Evolutionary conservation across 2,797 vertebrate species (phyloP).

Genomic region (Xenentodon cancila): DNA sequence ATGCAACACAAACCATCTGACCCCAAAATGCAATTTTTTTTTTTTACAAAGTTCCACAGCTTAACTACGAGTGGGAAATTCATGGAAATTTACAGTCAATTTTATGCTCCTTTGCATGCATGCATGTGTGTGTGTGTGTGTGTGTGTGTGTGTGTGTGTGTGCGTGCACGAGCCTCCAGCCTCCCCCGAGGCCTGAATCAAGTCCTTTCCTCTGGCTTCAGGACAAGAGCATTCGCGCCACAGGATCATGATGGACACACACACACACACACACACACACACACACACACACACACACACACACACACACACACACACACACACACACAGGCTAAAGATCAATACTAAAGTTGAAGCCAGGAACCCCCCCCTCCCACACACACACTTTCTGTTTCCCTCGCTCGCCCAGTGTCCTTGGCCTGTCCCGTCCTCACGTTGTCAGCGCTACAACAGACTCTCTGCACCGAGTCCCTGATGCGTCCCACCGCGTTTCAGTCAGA

Average conservation of each 20-base stretch:
- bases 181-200: slow-evolving; percentile 56
- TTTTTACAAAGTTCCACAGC: too few relatives aligned
- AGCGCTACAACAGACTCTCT: slow-evolving; percentile 32
- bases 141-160: slow-evolving; percentile 2
- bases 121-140: not conserved
- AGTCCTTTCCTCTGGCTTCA: slow-evolving; percentile 42
- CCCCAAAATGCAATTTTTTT: too few relatives aligned
- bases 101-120: not conserved
- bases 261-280: not conserved
- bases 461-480: slow-evolving; percentile 37
- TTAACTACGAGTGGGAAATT: too few relatives aligned
- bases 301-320: not conserved
- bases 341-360: slow-evolving; percentile 36
- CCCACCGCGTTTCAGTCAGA: too few relatives aligned
- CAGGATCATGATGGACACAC: slow-evolving; percentile 30
- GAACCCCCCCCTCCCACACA: not conserved
- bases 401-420: slow-evolving; percentile 43
- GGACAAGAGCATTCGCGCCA: slow-evolving; percentile 40
- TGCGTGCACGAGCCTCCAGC: slow-evolving; percentile 15
- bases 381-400: slow-evolving; percentile 9
- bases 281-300: not conserved
- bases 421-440: slow-evolving; percentile 41
- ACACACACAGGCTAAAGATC: slow-evolving; percentile 24
- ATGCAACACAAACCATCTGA: too few relatives aligned
- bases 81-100: too few relatives aligned